phyloP scores from a whole-genome alignment of 2,797 vertebrate species.

The Sardinella longiceps region DNA sequence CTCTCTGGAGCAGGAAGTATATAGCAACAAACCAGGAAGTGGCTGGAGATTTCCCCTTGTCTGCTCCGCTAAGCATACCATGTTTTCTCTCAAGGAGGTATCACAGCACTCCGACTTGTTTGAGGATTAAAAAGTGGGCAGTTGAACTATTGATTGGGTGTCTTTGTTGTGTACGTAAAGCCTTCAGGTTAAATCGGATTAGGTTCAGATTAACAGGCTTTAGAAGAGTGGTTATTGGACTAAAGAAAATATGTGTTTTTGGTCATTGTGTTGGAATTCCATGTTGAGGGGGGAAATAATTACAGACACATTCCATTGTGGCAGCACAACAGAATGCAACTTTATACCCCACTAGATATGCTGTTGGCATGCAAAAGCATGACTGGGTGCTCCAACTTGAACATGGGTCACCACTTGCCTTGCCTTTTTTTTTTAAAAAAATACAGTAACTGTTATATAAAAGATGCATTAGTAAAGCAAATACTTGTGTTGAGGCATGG shows the following conservation, averaged over 20 bases:
- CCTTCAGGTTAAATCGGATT: neutral
- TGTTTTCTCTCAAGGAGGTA: neutral
- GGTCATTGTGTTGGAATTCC: neutral
- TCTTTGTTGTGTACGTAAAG: constrained; percentile 5
- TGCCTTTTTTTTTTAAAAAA: constrained; percentile 6
- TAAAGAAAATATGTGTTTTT: neutral
- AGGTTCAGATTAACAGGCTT: constrained; percentile 1
- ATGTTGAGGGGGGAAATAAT: neutral
- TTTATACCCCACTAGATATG: neutral
- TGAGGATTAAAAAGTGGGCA: constrained; percentile 16
- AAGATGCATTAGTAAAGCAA: neutral
- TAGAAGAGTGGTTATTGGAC: neutral
- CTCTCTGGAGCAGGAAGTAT: neutral
- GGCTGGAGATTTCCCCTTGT: neutral
- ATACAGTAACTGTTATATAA: neutral
- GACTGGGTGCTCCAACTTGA: neutral
- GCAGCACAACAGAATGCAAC: neutral
- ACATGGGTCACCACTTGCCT: constrained; percentile 13
- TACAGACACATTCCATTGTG: neutral
- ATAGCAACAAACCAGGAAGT: constrained; percentile 9
- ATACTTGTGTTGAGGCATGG: neutral
- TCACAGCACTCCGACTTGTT: neutral
- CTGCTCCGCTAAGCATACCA: neutral
- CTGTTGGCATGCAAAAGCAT: neutral
- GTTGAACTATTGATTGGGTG: neutral